Percentiles rank a stretch among this genome's conserved stretches.
Conservation (phyloP, 2,888 invertebrate species). For the Diplazon laetatorius region DNA sequence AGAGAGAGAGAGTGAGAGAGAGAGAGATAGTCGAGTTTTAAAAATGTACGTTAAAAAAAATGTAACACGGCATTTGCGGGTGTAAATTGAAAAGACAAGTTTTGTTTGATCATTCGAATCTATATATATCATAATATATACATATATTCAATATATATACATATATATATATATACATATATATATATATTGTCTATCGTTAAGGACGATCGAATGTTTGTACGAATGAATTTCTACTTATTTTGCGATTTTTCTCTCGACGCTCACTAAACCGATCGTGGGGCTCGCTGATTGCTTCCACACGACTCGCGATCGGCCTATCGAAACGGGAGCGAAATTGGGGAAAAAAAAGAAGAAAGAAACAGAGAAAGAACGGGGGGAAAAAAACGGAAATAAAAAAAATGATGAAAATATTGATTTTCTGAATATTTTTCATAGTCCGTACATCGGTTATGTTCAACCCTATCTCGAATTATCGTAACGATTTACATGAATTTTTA, state of each 20-base stretch:
- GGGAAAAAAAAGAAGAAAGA: constrained; percentile 29
- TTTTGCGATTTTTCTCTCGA: constrained; percentile 55
- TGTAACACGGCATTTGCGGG: constrained; percentile 1
- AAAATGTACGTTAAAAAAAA: neutral
- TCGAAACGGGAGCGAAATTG: constrained; percentile 52
- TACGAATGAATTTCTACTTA: constrained; percentile 61
- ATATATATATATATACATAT: no score
- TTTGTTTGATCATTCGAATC: constrained; percentile 45
- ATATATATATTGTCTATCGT: no score
- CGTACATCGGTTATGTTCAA: constrained; percentile 31
- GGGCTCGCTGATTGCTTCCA: constrained; percentile 36
- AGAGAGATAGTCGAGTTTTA: constrained; percentile 3
- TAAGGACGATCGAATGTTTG: constrained; percentile 59
- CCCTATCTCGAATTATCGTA: constrained; percentile 29
- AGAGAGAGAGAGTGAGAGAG: no score
- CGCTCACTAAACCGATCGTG: constrained; percentile 49
- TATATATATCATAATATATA: no score
- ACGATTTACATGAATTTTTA: constrained; percentile 28
- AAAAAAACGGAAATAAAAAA: constrained; percentile 54
- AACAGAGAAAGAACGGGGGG: constrained; percentile 19
- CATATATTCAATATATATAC: no score
- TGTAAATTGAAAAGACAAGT: constrained; percentile 12
- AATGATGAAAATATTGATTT: constrained; percentile 49
- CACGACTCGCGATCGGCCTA: constrained; percentile 42
- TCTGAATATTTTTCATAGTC: constrained; percentile 39